These are phyloP conservation scores for Plectus sambesii DNA, from an alignment of 1,140 invertebrate genomes.

Conservation along the genomic window DNA sequence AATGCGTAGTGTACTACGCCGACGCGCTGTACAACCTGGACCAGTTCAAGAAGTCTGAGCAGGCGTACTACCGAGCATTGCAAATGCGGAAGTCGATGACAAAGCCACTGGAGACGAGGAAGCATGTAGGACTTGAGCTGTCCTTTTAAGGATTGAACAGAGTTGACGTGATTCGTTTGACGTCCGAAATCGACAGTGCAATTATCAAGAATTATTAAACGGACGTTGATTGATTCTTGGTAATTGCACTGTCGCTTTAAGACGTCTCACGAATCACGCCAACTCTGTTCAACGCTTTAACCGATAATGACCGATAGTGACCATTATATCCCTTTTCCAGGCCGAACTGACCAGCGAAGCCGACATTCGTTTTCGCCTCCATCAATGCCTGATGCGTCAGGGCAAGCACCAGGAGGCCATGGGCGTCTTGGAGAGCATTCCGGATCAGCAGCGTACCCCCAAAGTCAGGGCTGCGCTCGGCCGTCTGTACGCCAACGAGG, in stretches of 20 bases:
- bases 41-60: not conserved
- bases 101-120: not conserved
- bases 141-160: too few relatives aligned
- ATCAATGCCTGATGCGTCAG: not conserved
- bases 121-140: not conserved
- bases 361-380: not conserved
- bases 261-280: too few relatives aligned
- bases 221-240: too few relatives aligned
- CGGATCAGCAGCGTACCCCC: not conserved
- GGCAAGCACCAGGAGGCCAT: not conserved
- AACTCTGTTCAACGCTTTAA: not conserved
- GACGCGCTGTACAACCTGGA: not conserved
- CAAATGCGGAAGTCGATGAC: not conserved
- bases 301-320: not conserved
- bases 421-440: not conserved
- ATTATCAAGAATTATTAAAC: too few relatives aligned
- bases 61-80: not conserved
- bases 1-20: not conserved
- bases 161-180: too few relatives aligned
- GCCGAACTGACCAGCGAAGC: not conserved
- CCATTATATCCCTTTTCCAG: not conserved
- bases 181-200: too few relatives aligned
- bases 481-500: too few relatives aligned
- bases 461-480: not conserved
- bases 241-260: not conserved